Percentiles rank a stretch among this genome's conserved stretches.
Evolutionary conservation across 30 jellyfish, hydroid and myxozoan species (phyloP).

Genomic region (Hydractinia echinata): DNA sequence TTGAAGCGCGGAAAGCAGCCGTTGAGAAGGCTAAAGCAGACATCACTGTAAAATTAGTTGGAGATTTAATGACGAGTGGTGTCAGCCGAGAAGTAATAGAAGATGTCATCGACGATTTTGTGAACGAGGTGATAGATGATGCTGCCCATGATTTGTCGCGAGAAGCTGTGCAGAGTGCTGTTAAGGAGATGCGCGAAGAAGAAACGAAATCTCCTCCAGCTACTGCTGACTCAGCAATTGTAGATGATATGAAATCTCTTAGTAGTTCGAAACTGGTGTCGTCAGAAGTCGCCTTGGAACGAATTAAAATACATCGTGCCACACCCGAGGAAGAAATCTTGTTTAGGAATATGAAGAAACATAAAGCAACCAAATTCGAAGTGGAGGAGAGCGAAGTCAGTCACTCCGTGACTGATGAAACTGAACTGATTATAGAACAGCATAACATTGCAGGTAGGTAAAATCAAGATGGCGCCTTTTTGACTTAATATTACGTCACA

Average conservation of each 20-base stretch:
- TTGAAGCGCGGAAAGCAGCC: slow-evolving; percentile 1
- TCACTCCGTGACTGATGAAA: slow-evolving; percentile 16
- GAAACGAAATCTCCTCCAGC: not conserved
- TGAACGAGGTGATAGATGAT: slow-evolving; percentile 5
- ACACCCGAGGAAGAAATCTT: not conserved
- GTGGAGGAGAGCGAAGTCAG: slow-evolving; percentile 5
- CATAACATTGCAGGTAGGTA: slow-evolving; percentile 28
- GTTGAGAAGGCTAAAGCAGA: slow-evolving; percentile 30
- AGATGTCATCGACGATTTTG: slow-evolving; percentile 13
- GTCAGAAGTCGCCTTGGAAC: not conserved
- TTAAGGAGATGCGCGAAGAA: slow-evolving; percentile 15
- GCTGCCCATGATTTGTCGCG: slow-evolving; percentile 14
- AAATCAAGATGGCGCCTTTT: not conserved
- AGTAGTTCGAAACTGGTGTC: not conserved
- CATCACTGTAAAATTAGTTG: slow-evolving; percentile 11
- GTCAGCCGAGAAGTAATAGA: slow-evolving; percentile 15
- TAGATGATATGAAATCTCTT: not conserved
- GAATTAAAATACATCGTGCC: slow-evolving; percentile 1
- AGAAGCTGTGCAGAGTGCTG: slow-evolving; percentile 6
- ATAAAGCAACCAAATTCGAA: slow-evolving; percentile 7
- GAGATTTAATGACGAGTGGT: slow-evolving; percentile 7
- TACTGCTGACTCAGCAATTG: no score
- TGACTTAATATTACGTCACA: not conserved
- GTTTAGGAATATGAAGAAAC: slow-evolving; percentile 3
- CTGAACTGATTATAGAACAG: slow-evolving; percentile 17